Conservation (phyloP, 2,113 vertebrate species). For the Thalassarche chlororhynchos region DNA sequence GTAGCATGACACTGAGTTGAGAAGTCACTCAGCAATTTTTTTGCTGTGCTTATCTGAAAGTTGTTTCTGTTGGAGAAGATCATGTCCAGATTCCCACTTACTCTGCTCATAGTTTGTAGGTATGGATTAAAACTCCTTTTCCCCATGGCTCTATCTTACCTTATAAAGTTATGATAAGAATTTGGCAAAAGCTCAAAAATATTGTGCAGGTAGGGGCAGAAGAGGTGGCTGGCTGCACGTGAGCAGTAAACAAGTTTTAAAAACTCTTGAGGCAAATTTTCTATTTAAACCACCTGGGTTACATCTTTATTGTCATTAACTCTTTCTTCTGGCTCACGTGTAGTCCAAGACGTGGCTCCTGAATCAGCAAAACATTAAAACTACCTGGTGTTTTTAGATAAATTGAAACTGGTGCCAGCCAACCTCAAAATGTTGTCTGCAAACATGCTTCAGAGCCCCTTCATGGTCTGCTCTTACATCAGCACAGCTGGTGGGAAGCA, state of each 20-base stretch:
- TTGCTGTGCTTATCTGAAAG: background rate
- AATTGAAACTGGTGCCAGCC: fast-evolving
- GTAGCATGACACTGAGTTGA: background rate
- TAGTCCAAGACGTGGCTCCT: background rate
- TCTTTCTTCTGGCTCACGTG: background rate
- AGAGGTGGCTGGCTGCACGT: background rate
- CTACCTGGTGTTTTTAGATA: background rate
- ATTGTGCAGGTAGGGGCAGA: background rate
- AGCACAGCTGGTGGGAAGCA: background rate
- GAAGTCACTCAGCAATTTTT: background rate
- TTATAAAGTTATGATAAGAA: background rate
- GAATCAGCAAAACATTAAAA: background rate
- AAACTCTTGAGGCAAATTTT: background rate
- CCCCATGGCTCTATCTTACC: background rate
- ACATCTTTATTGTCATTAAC: background rate
- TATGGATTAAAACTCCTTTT: background rate
- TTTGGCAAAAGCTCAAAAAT: background rate
- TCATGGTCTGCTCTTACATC: background rate
- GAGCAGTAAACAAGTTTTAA: background rate
- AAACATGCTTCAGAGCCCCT: background rate
- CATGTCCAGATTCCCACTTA: background rate
- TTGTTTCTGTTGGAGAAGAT: background rate
- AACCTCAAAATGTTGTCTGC: background rate
- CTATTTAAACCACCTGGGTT: background rate
- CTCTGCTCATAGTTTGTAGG: background rate